phyloP scores from a whole-genome alignment of 2,113 vertebrate genomes.

The Malaclemys terrapin region DNA sequence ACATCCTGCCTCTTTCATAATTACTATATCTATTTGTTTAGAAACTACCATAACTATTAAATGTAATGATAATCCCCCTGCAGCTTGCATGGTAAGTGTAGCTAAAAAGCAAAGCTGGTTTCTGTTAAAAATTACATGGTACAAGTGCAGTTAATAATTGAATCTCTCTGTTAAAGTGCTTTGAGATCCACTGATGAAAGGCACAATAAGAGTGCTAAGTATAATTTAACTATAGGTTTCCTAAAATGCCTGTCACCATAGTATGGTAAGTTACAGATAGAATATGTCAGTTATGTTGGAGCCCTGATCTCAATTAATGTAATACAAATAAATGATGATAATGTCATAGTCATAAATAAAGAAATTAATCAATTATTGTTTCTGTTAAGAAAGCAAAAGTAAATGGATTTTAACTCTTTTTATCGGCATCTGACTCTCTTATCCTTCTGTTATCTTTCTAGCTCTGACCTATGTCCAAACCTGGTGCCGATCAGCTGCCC shows the following conservation, averaged over 20 bases:
- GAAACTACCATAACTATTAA: slow-evolving; percentile 50
- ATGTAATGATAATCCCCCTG: background rate
- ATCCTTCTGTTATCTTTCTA: slow-evolving; percentile 46
- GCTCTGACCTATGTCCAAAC: slow-evolving; percentile 84
- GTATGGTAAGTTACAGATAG: slow-evolving; percentile 13
- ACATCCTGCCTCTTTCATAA: background rate
- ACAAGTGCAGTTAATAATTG: slow-evolving; percentile 61
- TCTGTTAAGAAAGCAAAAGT: accelerated
- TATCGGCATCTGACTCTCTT: background rate
- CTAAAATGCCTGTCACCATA: background rate
- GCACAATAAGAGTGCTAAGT: background rate
- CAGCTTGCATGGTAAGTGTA: slow-evolving; percentile 44
- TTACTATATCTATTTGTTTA: slow-evolving; percentile 60
- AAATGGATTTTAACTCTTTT: background rate
- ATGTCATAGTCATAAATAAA: background rate
- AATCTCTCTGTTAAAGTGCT: slow-evolving; percentile 53
- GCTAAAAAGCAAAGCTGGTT: slow-evolving; percentile 54
- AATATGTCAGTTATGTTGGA: background rate
- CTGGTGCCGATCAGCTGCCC: slow-evolving; percentile 76
- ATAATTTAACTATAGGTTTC: slow-evolving; percentile 11
- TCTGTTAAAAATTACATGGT: slow-evolving; percentile 49
- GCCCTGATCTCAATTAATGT: background rate
- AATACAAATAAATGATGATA: slow-evolving; percentile 15
- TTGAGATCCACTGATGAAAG: slow-evolving; percentile 54
- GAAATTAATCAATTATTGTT: background rate